Evolutionary conservation across 2,797 vertebrate species (phyloP).

Genomic region (Carapus acus): DNA sequence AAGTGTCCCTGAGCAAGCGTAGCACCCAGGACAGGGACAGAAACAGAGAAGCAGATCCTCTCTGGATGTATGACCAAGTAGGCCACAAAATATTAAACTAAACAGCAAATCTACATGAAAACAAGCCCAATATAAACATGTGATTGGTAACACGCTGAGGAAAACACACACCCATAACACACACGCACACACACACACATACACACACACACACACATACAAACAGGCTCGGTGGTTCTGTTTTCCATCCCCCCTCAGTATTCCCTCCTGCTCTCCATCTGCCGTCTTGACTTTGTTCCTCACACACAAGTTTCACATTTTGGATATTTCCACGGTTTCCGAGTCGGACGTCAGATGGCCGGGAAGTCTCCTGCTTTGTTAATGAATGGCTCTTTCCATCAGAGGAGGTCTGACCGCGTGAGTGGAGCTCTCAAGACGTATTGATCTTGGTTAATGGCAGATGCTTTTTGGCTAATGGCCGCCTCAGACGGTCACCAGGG

Average conservation of each 20-base stretch:
- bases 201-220: neutral
- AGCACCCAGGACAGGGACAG: no score
- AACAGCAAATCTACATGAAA: no score
- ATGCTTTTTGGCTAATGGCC: slow-evolving; percentile 38
- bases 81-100: no score
- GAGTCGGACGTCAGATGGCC: neutral
- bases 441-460: slow-evolving; percentile 34
- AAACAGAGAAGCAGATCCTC: no score
- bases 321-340: neutral
- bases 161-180: no score
- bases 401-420: neutral
- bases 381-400: neutral
- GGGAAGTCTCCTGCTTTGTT: neutral
- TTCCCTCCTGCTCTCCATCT: neutral
- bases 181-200: no score
- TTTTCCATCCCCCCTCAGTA: neutral
- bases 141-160: neutral
- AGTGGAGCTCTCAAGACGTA: slow-evolving; percentile 7
- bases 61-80: no score
- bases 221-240: neutral
- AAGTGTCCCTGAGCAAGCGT: no score
- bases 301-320: neutral
- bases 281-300: no score
- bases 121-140: neutral
- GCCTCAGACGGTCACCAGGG: slow-evolving; percentile 25